Conservation (phyloP, 2,113 vertebrate species). For the Myotis brandtii region DNA sequence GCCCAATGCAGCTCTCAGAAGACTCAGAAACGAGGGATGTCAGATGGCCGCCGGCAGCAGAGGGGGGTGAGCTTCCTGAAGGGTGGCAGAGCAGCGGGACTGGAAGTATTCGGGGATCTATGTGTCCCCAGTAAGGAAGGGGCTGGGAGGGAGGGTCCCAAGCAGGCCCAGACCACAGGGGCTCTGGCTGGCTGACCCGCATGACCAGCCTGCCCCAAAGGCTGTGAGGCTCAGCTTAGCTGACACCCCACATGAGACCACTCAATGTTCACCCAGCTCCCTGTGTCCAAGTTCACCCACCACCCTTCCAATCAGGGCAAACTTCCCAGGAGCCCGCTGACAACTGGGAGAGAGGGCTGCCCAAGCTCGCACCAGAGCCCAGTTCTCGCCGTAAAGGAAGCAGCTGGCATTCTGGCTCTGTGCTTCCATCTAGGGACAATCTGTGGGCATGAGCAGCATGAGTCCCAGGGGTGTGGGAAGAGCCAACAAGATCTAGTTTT, state of each 20-base stretch:
- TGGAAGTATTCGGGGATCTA: too few species aligned
- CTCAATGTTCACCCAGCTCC: background rate
- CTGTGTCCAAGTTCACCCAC: background rate
- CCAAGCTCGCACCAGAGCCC: rapidly evolving
- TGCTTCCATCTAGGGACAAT: rapidly evolving
- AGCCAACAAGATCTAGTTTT: background rate
- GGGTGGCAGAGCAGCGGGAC: background rate
- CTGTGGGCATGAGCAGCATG: background rate
- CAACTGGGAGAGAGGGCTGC: rapidly evolving
- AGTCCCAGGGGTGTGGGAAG: background rate
- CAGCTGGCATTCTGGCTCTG: background rate
- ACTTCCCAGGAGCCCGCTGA: background rate
- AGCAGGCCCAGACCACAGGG: background rate
- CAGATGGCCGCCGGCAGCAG: background rate
- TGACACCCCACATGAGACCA: background rate
- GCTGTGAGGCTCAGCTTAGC: background rate
- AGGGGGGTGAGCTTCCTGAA: background rate
- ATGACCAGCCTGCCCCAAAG: background rate
- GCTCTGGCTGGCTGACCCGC: background rate
- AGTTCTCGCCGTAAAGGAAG: background rate
- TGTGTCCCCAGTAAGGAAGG: background rate
- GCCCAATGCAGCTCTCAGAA: background rate
- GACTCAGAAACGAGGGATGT: background rate
- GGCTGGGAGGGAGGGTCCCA: background rate
- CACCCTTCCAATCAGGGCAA: background rate